Conservation (phyloP, 1,140 invertebrate genomes). For the Eupristina koningsbergeri region DNA sequence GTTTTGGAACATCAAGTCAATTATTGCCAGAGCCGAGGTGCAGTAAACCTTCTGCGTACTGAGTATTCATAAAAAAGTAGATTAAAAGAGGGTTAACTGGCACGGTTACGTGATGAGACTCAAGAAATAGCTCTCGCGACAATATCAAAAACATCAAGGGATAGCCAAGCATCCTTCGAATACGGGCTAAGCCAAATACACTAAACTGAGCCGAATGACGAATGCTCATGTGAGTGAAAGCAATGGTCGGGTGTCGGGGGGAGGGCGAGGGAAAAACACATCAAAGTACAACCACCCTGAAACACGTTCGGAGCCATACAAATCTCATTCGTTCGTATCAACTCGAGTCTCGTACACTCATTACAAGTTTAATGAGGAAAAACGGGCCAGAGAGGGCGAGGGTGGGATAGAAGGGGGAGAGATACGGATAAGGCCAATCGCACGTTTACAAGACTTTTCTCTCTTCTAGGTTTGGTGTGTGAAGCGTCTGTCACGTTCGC, state of each 20-base stretch:
- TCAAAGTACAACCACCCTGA: neutral
- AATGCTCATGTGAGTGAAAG: neutral
- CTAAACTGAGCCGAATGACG: neutral
- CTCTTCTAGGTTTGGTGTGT: neutral
- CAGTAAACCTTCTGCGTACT: too few species aligned
- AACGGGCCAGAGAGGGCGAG: neutral
- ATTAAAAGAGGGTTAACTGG: constrained; percentile 3
- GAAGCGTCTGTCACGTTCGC: constrained; percentile 13
- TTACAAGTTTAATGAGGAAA: constrained; percentile 15
- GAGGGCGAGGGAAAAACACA: constrained; percentile 1
- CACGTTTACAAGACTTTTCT: constrained; percentile 20
- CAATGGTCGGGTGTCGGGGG: neutral
- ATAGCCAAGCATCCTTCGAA: neutral
- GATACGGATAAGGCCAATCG: constrained; percentile 7
- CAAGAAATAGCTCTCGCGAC: neutral
- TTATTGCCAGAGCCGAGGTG: too few species aligned
- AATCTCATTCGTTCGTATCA: constrained; percentile 22
- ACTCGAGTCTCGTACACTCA: constrained; percentile 11
- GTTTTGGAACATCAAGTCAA: too few species aligned
- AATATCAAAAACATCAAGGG: constrained; percentile 16
- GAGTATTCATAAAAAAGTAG: neutral
- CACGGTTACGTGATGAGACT: constrained; percentile 21
- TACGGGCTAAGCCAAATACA: neutral
- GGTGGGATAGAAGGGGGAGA: neutral
- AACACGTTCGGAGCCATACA: neutral